phyloP scores from a whole-genome alignment of 1,140 invertebrate species.

The Pseudoatta argentina region DNA sequence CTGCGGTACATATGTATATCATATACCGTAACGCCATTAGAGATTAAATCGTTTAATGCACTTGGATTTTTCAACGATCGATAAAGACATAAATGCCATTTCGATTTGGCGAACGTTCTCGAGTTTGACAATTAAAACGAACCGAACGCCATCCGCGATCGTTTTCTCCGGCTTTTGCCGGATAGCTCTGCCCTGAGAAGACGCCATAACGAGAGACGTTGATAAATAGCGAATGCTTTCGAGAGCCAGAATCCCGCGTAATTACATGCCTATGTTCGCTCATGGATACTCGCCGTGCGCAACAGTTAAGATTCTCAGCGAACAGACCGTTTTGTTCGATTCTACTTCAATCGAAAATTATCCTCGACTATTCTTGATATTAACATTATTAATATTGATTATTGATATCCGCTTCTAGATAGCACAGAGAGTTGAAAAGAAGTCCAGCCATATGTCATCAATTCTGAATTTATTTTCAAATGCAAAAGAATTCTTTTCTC shows the following conservation, averaged over 20 bases:
- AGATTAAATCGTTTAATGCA: constrained; percentile 30
- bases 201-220: constrained; percentile 77
- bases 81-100: neutral
- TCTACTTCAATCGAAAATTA: constrained; percentile 29
- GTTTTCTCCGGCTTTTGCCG: constrained; percentile 31
- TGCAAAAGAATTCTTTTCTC: too few species aligned
- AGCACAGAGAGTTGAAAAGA: too few species aligned
- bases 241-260: constrained; percentile 72
- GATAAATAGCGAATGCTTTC: constrained; percentile 75
- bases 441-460: too few species aligned
- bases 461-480: too few species aligned
- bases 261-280: constrained; percentile 73
- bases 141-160: constrained; percentile 17
- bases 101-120: neutral
- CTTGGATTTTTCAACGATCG: neutral
- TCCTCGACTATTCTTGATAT: constrained; percentile 12
- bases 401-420: neutral
- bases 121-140: constrained; percentile 37
- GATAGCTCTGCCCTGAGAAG: constrained; percentile 14
- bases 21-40: neutral
- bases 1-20: constrained; percentile 1
- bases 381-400: neutral
- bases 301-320: constrained; percentile 18
- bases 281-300: constrained; percentile 58
- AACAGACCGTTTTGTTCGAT: constrained; percentile 33